phyloP scores from a whole-genome alignment of 2,797 vertebrate species.

The Enteromius unitaeniatus region DNA sequence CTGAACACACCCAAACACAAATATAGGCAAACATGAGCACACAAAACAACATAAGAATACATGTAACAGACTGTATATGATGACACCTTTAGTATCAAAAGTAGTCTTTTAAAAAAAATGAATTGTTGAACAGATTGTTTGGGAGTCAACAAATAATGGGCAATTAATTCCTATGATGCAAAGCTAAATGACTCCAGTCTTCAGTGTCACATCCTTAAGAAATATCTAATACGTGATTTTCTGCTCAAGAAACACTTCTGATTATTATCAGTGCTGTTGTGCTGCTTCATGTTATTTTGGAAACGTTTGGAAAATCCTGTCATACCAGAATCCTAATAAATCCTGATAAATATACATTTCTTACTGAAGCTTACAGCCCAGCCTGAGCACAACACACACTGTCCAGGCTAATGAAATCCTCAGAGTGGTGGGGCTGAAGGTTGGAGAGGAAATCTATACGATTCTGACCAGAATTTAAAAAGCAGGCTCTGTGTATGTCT shows the following conservation, averaged over 20 bases:
- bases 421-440: constrained; percentile 1
- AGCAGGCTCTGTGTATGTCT: constrained; percentile 10
- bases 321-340: not conserved
- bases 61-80: not conserved
- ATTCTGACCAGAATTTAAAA: constrained; percentile 26
- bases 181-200: not conserved
- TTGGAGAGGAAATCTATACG: constrained; percentile 41
- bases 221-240: not conserved
- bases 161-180: not conserved
- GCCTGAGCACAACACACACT: not conserved
- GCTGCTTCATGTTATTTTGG: not conserved
- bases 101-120: not conserved
- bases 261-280: not conserved
- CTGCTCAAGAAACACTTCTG: not conserved
- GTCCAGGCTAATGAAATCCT: not conserved
- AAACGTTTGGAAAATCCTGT: not conserved
- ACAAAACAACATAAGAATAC: constrained; percentile 13
- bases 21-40: constrained; percentile 62
- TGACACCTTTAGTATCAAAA: not conserved
- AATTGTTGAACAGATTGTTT: too few species aligned
- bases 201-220: not conserved
- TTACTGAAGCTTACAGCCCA: not conserved
- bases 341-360: not conserved
- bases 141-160: too few species aligned
- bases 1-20: constrained; percentile 71